A percentile compares a stretch with the other conserved stretches of the same genome.
These are phyloP conservation scores for Penaeus chinensis DNA, from an alignment of 1,140 invertebrate species.

Conservation along the genomic window DNA sequence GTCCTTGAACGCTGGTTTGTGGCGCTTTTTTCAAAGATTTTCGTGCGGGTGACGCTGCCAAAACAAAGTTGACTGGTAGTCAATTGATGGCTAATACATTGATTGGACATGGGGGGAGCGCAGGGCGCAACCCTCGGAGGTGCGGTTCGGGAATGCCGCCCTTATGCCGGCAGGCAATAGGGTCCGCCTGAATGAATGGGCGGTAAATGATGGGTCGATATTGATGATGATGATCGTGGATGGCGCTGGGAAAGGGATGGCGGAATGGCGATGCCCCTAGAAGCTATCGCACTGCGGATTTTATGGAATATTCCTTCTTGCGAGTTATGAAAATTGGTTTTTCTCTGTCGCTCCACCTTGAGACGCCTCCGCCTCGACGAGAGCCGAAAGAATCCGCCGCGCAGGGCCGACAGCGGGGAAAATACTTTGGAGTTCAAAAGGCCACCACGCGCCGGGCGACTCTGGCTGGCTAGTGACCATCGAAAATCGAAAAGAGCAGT, in stretches of 20 bases:
- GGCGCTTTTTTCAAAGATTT: no score
- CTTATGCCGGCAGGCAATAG: not conserved
- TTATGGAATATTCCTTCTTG: not conserved
- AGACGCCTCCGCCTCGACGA: no score
- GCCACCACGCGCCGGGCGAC: not conserved
- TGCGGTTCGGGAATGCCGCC: not conserved
- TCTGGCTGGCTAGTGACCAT: not conserved
- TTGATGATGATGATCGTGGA: constrained; percentile 36
- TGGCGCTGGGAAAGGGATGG: constrained; percentile 21
- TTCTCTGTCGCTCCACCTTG: no score
- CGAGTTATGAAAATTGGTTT: no score
- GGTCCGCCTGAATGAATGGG: constrained; percentile 10
- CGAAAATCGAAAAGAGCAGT: constrained; percentile 43
- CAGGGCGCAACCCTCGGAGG: not conserved
- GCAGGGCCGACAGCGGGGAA: not conserved
- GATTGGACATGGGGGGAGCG: constrained; percentile 33
- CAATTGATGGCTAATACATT: constrained; percentile 39
- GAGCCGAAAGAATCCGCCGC: not conserved
- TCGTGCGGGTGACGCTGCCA: not conserved
- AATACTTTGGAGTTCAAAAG: not conserved
- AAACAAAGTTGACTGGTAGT: constrained; percentile 40
- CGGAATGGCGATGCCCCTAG: not conserved
- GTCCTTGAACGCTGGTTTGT: not conserved
- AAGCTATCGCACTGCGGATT: not conserved
- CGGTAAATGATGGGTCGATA: constrained; percentile 44